Percentiles rank a stretch among this genome's conserved stretches.
Conservation (phyloP, 2,888 invertebrate species). For the Bugulina stolonifera region DNA sequence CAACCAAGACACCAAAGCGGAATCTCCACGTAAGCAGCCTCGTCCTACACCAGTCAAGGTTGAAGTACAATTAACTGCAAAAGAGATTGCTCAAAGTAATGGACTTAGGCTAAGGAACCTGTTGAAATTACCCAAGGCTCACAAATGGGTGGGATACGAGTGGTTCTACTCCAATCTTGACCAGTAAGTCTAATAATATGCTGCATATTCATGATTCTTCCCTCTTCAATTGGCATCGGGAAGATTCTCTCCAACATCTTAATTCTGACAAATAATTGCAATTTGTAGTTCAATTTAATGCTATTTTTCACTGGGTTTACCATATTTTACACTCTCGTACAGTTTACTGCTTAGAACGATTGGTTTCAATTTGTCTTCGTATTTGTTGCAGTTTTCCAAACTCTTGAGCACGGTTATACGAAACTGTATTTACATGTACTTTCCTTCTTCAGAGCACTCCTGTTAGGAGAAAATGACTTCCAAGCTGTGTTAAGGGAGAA, state of each 20-base stretch:
- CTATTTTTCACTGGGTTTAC: too few relatives aligned
- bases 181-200: slow-evolving; percentile 58
- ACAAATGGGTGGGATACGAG: slow-evolving; percentile 98
- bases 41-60: background rate
- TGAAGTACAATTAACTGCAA: background rate
- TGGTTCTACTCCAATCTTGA: slow-evolving; percentile 99
- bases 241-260: too few relatives aligned
- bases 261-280: too few relatives aligned
- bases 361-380: too few relatives aligned
- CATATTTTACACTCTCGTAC: too few relatives aligned
- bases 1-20: background rate
- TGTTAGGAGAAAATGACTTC: slow-evolving; percentile 94
- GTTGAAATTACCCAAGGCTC: slow-evolving; percentile 92
- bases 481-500: slow-evolving; percentile 85
- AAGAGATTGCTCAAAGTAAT: slow-evolving; percentile 69
- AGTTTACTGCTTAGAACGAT: too few relatives aligned
- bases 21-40: slow-evolving; percentile 10
- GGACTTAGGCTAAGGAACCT: slow-evolving; percentile 77
- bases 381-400: too few relatives aligned
- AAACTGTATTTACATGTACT: too few relatives aligned
- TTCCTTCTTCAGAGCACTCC: slow-evolving; percentile 65
- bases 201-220: too few relatives aligned
- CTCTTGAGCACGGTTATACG: too few relatives aligned
- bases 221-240: too few relatives aligned
- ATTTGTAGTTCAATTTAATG: too few relatives aligned